phyloP scores from a whole-genome alignment of 2,797 vertebrate species.

The Schizopygopsis pylzovi region DNA sequence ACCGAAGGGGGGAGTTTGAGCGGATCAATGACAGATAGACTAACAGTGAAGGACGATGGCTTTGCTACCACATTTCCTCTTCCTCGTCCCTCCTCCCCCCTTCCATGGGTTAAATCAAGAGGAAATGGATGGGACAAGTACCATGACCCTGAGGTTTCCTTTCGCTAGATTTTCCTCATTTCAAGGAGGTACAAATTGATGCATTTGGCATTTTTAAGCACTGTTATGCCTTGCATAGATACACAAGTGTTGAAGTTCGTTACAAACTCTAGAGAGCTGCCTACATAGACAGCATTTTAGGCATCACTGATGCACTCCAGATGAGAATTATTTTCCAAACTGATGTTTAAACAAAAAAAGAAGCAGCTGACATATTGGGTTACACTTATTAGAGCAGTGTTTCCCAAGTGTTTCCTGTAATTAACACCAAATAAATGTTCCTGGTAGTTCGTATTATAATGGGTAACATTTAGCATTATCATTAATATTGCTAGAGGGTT shows the following conservation, averaged over 20 bases:
- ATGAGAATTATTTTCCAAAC: not conserved
- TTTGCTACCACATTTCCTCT: constrained; percentile 37
- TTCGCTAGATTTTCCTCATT: constrained; percentile 9
- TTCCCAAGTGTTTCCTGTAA: not conserved
- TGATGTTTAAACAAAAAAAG: not conserved
- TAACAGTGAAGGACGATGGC: constrained; percentile 44
- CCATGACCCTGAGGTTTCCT: constrained; percentile 38
- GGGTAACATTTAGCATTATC: not conserved
- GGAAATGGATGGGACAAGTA: constrained; percentile 33
- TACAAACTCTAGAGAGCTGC: not conserved
- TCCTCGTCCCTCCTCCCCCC: constrained; percentile 23
- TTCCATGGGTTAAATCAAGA: constrained; percentile 11
- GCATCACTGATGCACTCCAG: not conserved
- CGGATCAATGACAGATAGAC: constrained; percentile 29
- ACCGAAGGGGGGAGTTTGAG: constrained; percentile 20
- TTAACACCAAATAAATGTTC: not conserved
- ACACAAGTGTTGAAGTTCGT: not conserved
- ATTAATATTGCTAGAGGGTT: constrained; percentile 19
- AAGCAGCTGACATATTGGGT: not conserved
- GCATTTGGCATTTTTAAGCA: not conserved
- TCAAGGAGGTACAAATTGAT: not conserved
- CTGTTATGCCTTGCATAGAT: not conserved
- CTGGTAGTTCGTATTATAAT: not conserved
- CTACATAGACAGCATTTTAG: not conserved
- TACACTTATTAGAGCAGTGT: not conserved